A percentile compares a stretch with the other conserved stretches of the same genome.
These are phyloP conservation scores for Gymnoscelis rufifasciata DNA, from an alignment of 2,888 invertebrate species.

Conservation along the genomic window DNA sequence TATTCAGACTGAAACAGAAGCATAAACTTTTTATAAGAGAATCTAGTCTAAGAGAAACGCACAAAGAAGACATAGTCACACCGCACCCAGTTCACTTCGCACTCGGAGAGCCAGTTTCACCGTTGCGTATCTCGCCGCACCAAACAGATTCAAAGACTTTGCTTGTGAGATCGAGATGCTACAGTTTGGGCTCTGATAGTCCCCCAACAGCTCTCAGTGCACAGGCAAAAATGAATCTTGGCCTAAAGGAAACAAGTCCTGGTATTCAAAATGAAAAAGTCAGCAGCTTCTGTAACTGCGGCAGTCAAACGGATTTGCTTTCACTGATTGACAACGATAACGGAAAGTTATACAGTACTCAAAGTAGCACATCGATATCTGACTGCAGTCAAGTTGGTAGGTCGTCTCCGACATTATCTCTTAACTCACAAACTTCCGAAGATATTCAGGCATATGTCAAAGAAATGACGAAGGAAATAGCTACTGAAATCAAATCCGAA, in stretches of 20 bases:
- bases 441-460: conserved; percentile 87
- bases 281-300: conserved; percentile 82
- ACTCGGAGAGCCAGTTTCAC: conserved; percentile 82
- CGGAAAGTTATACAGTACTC: conserved; percentile 62
- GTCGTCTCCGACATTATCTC: conserved; percentile 75
- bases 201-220: conserved; percentile 80
- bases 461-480: conserved; percentile 87
- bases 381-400: conserved; percentile 79
- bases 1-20: conserved; percentile 67
- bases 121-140: conserved; percentile 53
- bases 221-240: conserved; percentile 81
- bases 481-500: conserved; percentile 89
- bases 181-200: conserved; percentile 81
- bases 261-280: conserved; percentile 55
- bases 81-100: conserved; percentile 81
- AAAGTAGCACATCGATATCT: conserved; percentile 72
- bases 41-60: conserved; percentile 66
- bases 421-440: conserved; percentile 78
- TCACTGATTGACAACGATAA: conserved; percentile 81
- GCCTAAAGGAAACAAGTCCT: conserved; percentile 75
- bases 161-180: conserved; percentile 77
- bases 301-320: conserved; percentile 85
- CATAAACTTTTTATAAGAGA: conserved; percentile 67
- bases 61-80: conserved; percentile 53
- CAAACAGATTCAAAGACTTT: conserved; percentile 40